phyloP scores from a whole-genome alignment of 2,113 vertebrate species.

The Amphilophus citrinellus region DNA sequence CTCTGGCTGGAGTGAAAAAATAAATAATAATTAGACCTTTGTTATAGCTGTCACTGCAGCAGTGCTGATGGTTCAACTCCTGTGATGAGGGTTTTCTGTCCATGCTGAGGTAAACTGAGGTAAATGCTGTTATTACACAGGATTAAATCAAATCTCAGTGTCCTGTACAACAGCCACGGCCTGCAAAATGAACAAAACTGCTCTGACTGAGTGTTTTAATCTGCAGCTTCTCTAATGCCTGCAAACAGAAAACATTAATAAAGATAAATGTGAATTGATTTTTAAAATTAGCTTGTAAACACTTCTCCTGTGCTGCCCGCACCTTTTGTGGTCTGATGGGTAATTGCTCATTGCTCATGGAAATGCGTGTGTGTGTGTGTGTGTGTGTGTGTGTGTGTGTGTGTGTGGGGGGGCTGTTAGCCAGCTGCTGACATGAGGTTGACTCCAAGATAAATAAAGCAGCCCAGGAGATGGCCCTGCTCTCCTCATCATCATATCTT shows the following conservation, averaged over 20 bases:
- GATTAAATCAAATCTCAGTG: too few relatives aligned
- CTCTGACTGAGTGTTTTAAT: rapidly evolving
- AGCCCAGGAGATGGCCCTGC: conserved; percentile 22
- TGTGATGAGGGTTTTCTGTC: not conserved
- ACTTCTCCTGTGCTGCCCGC: not conserved
- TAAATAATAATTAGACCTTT: not conserved
- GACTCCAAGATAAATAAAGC: conserved; percentile 40
- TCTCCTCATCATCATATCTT: conserved; percentile 51
- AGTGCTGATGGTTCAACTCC: not conserved
- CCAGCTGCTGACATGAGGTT: conserved; percentile 37
- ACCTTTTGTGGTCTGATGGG: conserved; percentile 21
- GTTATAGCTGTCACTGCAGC: not conserved
- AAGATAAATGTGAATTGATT: not conserved
- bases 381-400: too few relatives aligned
- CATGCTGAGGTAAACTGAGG: not conserved
- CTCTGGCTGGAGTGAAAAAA: not conserved
- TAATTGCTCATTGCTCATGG: conserved; percentile 2
- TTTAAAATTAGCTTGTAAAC: not conserved
- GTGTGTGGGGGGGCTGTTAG: conserved; percentile 2
- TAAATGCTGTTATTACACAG: rapidly evolving
- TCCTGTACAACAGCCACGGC: not conserved
- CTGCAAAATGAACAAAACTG: not conserved
- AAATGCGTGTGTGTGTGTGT: conserved; percentile 12
- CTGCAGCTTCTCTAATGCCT: not conserved
- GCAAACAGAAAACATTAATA: not conserved